Evolutionary conservation across 2,888 invertebrate species (phyloP).

Genomic region (Beris chalybata): DNA sequence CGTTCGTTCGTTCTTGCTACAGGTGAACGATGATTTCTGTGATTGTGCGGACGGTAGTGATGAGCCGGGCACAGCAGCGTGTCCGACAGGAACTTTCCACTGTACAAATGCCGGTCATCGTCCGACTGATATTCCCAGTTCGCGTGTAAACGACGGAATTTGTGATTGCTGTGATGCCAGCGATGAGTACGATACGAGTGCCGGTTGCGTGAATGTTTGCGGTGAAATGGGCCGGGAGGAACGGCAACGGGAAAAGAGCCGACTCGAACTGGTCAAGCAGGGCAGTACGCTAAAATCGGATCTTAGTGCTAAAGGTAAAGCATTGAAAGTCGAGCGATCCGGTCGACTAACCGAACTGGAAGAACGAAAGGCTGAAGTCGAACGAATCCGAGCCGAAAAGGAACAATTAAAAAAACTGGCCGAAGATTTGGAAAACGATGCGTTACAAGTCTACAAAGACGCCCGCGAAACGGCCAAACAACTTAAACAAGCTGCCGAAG

Average conservation of each 20-base stretch:
- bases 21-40: conserved; percentile 87
- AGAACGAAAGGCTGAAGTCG: conserved; percentile 75
- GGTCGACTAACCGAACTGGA: conserved; percentile 71
- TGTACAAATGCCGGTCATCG: conserved; percentile 85
- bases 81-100: conserved; percentile 84
- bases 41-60: conserved; percentile 90
- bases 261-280: conserved; percentile 73
- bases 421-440: conserved; percentile 74
- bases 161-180: conserved; percentile 94
- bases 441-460: conserved; percentile 74
- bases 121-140: conserved; percentile 77
- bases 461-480: conserved; percentile 67
- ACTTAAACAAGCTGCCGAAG: conserved; percentile 63
- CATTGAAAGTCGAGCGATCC: conserved; percentile 72
- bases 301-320: conserved; percentile 74
- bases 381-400: conserved; percentile 75
- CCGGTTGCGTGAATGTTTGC: conserved; percentile 76
- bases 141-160: conserved; percentile 90
- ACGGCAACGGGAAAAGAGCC: conserved; percentile 70
- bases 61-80: conserved; percentile 93
- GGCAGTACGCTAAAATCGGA: conserved; percentile 77
- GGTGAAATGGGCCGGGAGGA: conserved; percentile 78
- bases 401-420: conserved; percentile 70
- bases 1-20: conserved; percentile 37
- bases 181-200: conserved; percentile 73